Evolutionary conservation across 2,888 invertebrate genomes (phyloP).

Genomic region (Asteroscopus sphinx): DNA sequence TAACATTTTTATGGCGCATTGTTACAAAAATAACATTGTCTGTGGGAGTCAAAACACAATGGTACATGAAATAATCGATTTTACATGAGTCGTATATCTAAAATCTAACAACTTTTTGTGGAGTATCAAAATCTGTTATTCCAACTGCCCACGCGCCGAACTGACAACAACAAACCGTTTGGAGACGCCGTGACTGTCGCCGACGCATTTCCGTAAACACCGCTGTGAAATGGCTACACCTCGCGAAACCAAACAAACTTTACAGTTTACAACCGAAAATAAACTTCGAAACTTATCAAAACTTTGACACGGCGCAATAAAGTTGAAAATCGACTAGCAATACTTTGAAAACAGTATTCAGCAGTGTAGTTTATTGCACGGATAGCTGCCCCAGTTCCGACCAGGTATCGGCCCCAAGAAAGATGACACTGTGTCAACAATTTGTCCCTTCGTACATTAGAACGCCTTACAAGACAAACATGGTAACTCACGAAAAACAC

Average conservation of each 20-base stretch:
- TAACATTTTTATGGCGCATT: conserved; percentile 5
- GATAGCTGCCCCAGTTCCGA: conserved; percentile 68
- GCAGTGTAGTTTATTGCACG: conserved; percentile 60
- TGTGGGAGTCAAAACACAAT: conserved; percentile 38
- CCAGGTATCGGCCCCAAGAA: conserved; percentile 85
- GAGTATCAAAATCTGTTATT: conserved; percentile 70
- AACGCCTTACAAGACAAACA: conserved; percentile 85
- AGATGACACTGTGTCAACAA: conserved; percentile 88
- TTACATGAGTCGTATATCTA: conserved; percentile 33
- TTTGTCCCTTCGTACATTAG: conserved; percentile 83
- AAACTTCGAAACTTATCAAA: conserved; percentile 18
- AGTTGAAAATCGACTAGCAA: conserved; percentile 57
- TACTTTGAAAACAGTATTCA: conserved; percentile 39
- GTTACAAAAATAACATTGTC: conserved; percentile 18
- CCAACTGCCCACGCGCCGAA: conserved; percentile 83
- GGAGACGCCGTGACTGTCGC: conserved; percentile 79
- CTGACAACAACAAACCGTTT: conserved; percentile 72
- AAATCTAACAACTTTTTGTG: conserved; percentile 52
- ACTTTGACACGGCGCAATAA: conserved; percentile 49
- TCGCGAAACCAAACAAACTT: conserved; percentile 61
- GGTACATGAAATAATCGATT: conserved; percentile 27
- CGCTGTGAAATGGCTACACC: conserved; percentile 71
- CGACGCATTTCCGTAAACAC: conserved; percentile 79
- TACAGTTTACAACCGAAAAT: conserved; percentile 47
- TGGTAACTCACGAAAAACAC: conserved; percentile 84